A percentile compares a stretch with the other conserved stretches of the same genome.
Evolutionary conservation across 2,113 vertebrate genomes (phyloP).

Genomic region (Callithrix jacchus): DNA sequence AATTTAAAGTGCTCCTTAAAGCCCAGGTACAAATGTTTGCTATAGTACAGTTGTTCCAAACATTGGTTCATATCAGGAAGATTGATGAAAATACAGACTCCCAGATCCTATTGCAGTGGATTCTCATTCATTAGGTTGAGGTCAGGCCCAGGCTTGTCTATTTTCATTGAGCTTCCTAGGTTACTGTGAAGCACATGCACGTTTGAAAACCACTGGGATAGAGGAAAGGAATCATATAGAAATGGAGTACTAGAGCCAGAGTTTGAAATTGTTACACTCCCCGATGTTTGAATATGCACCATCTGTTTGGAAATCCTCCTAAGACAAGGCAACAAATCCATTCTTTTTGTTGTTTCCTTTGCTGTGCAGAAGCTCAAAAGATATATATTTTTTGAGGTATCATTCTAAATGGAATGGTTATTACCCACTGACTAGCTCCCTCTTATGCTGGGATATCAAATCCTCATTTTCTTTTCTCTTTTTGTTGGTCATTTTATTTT

Average conservation of each 20-base stretch:
- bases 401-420: too few relatives aligned
- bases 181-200: background rate
- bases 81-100: background rate
- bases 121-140: background rate
- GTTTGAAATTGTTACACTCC: background rate
- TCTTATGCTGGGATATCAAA: too few relatives aligned
- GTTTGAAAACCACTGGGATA: background rate
- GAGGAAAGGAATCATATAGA: background rate
- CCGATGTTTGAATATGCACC: background rate
- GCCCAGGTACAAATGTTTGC: background rate
- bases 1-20: background rate
- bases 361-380: too few relatives aligned
- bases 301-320: background rate
- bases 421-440: too few relatives aligned
- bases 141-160: background rate
- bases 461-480: too few relatives aligned
- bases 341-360: too few relatives aligned
- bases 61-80: background rate
- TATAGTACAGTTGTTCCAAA: background rate
- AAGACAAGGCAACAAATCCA: too few relatives aligned
- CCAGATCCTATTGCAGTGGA: background rate
- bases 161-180: background rate
- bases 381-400: too few relatives aligned
- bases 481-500: too few relatives aligned
- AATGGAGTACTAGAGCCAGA: background rate